Evolutionary conservation across 2,797 vertebrate species (phyloP).

Genomic region (Helicolenus hilgendorfi): DNA sequence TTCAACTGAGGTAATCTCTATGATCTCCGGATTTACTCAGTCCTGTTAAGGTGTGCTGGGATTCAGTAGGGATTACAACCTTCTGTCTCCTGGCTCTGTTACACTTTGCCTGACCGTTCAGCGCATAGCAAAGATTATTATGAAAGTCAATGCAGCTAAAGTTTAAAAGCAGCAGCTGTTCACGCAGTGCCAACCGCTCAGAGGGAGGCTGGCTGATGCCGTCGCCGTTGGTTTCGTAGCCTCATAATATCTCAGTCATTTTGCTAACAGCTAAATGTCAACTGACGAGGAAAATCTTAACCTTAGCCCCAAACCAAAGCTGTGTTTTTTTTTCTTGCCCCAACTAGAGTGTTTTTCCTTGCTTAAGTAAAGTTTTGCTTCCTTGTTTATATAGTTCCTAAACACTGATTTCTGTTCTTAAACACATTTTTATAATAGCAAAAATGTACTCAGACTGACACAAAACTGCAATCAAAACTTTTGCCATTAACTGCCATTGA

Average conservation of each 20-base stretch:
- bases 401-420: neutral
- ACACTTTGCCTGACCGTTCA: neutral
- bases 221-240: conserved; percentile 9
- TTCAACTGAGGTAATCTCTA: conserved; percentile 58
- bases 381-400: neutral
- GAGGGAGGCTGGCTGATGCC: conserved; percentile 39
- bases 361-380: neutral
- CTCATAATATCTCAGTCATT: neutral
- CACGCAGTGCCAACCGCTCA: conserved; percentile 24
- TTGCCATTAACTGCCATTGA: neutral
- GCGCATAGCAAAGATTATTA: neutral
- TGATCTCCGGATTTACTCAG: conserved; percentile 41
- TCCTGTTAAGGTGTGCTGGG: conserved; percentile 57
- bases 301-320: neutral
- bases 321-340: neutral
- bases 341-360: neutral
- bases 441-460: neutral
- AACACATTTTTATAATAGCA: neutral
- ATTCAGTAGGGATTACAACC: conserved; percentile 53
- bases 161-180: conserved; percentile 54
- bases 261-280: conserved; percentile 33
- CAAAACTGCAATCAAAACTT: neutral
- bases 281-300: neutral
- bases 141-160: conserved; percentile 12
- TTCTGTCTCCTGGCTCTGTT: conserved; percentile 18